Evolutionary conservation across 2,113 vertebrate genomes (phyloP), one percentile per base, ranked within the genome.

Genomic region (Oplegnathus fasciatus): DNA sequence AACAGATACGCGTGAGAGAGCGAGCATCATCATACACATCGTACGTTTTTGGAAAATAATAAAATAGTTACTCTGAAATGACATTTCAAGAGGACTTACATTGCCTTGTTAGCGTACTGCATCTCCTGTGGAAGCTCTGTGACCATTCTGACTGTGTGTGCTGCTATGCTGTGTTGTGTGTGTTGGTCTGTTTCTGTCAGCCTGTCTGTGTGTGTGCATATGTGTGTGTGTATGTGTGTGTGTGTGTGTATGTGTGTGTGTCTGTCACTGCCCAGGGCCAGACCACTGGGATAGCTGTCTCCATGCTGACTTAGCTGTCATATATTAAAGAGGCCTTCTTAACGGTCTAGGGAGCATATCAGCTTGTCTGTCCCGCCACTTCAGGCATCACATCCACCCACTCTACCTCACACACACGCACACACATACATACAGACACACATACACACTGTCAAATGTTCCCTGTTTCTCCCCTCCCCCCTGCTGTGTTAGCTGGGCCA

Each of bases 241-340:
- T 60, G 66, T 88, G 62, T 84, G 34, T 79, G 54, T 80, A 65
- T 82, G 68, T 80, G 82, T 62, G 48, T 81, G 67, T 86, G 88
- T 84, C 86, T 88, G 86, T 86, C 84, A 90, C 70, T 66, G 88
- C 86, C 75, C 64, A 75, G 84, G 82, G 93, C 81, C 90, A 89
- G 58, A 82, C 91, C 86, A 80, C 86, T 80, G 88, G 91, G 87
- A 83, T 85, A 58, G 88, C 84, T 80, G 86, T 88, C 88, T 91
- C 82, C 55, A 83, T 77, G 92, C 93, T 94, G 94, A 93, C 94
- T 92, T 91, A 79, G 89, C 92, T 93, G 92, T 94, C 94, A 93
- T 90, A 91, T 75, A 88, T 89, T 90, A 83, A 93, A 91, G 80
- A 93, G 91, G 81, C 82, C 91, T 93, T 86, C 88, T 90, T 92